Evolutionary conservation across 2,888 invertebrate genomes (phyloP), one percentile per base, ranked within the genome.

Genomic region (Mythimna impura): DNA sequence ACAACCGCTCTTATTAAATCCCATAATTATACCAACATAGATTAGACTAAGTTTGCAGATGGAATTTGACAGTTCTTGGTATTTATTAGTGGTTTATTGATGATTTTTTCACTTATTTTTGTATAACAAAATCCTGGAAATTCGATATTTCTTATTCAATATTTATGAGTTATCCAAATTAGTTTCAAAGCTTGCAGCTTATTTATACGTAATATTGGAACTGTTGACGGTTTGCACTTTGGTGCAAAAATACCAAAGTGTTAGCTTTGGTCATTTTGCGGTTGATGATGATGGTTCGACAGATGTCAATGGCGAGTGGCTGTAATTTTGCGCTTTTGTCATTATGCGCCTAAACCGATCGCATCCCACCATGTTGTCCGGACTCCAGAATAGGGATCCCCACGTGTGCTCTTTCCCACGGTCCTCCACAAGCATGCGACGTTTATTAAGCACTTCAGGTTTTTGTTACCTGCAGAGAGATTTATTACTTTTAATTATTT

Each of bases 401-500:
- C 89, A 86, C 90, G 88, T 92, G 93, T 89, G 88, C 81, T 78
- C 83, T 89, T 91, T 95, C 95, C 93, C 95, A 95, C 95, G 94
- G 78, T 87, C 88, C 85, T 86, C 92, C 93, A 86, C 92, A 93
- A 93, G 93, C 95, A 94, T 92, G 95, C 95, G 94, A 95, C 95
- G 94, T 93, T 94, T 95, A 94, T 95, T 95, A 95, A 95, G 94
- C 94, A 93, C 94, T 94, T 94, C 94, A 92, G 93, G 93, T 95
- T 95, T 94, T 95, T 95, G 95, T 95, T 94, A 93, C 95, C 95
- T 93, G 95, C 94, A 89, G 95, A 84, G 95, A 96, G 96, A 96
- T 96, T 96, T 96, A 96, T 96, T 95, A 95, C 95, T 95, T 96
- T 96, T 96, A 96, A 96, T 96, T 96, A 96, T 95, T 94, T 94